These are phyloP conservation scores for Sylvia atricapilla DNA, from an alignment of 2,113 vertebrate genomes.

Conservation along the genomic window DNA sequence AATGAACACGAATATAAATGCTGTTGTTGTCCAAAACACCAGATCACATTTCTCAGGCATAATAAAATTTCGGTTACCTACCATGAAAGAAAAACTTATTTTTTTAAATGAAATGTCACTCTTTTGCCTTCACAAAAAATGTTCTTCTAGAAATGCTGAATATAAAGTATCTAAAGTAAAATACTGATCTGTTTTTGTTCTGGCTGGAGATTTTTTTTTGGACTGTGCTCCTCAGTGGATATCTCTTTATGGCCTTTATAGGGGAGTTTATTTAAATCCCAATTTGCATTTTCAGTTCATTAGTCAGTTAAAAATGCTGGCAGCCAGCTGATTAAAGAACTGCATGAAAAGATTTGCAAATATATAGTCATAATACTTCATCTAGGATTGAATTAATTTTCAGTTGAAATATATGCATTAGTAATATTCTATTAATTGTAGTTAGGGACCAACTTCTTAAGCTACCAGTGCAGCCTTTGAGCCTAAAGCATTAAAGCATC, in stretches of 20 bases:
- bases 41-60: not conserved
- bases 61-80: not conserved
- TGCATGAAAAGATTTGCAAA: not conserved
- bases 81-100: not conserved
- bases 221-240: not conserved
- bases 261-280: not conserved
- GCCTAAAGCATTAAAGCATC: not conserved
- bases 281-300: not conserved
- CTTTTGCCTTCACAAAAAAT: not conserved
- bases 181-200: not conserved
- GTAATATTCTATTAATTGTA: not conserved
- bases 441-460: not conserved
- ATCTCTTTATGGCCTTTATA: not conserved
- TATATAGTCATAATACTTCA: not conserved
- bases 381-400: not conserved
- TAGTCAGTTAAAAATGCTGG: not conserved
- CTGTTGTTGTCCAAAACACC: not conserved
- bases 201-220: not conserved
- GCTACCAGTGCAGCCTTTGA: not conserved
- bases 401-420: not conserved
- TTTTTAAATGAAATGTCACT: not conserved
- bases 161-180: not conserved
- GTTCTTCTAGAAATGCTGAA: not conserved
- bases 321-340: not conserved
- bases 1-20: not conserved